A percentile compares a stretch with the other conserved stretches of the same genome.
Evolutionary conservation across 2,888 invertebrate species (phyloP).

Genomic region (Aleiodes alternator): DNA sequence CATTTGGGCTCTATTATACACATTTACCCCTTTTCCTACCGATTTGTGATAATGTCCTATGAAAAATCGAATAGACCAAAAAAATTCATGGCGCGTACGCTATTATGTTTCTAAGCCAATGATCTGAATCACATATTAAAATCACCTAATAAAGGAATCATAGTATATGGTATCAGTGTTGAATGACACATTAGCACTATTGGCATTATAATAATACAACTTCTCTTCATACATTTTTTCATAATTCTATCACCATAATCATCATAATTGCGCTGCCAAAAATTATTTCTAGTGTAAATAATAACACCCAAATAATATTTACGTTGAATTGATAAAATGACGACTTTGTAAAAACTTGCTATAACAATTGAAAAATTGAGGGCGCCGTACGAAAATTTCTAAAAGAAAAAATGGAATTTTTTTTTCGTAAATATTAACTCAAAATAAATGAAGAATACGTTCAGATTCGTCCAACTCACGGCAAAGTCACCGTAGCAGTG

Average conservation of each 20-base stretch:
- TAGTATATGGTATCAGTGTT: not conserved
- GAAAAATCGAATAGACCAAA: too few relatives aligned
- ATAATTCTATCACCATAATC: not conserved
- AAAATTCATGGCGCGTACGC: too few relatives aligned
- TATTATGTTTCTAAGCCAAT: too few relatives aligned
- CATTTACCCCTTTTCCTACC: too few relatives aligned
- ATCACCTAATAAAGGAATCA: not conserved
- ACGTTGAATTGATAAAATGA: not conserved
- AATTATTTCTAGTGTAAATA: not conserved
- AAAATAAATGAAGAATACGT: too few relatives aligned
- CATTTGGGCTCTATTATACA: too few relatives aligned
- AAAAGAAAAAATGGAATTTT: too few relatives aligned
- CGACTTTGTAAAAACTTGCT: not conserved
- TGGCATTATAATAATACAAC: not conserved
- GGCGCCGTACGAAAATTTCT: too few relatives aligned
- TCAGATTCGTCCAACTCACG: constrained; percentile 51
- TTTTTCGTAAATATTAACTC: too few relatives aligned
- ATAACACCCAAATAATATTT: not conserved
- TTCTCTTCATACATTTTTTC: not conserved
- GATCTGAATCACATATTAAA: not conserved
- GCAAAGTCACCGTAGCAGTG: constrained; percentile 54
- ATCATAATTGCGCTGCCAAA: not conserved
- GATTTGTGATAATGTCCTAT: too few relatives aligned
- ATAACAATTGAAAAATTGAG: not conserved
- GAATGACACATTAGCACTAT: not conserved